Percentiles rank a stretch among this genome's conserved stretches.
Evolutionary conservation across 2,888 invertebrate genomes (phyloP).

Genomic region (Ochlodes sylvanus): DNA sequence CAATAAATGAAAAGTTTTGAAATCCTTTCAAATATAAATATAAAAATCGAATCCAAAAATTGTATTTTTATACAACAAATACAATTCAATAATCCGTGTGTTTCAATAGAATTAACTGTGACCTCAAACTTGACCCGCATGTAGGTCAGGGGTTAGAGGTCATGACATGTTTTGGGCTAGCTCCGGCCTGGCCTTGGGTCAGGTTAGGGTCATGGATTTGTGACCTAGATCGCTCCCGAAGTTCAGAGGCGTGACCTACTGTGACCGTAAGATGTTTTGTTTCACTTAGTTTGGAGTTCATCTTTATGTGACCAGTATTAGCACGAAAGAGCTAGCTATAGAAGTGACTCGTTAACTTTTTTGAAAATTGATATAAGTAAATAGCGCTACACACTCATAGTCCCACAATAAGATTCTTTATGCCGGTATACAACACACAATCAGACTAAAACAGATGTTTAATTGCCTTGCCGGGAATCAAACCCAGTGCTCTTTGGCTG

Average conservation of each 20-base stretch:
- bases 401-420: no score
- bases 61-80: slow-evolving; percentile 3
- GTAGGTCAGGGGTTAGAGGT: slow-evolving; percentile 60
- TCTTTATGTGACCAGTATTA: no score
- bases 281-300: not conserved
- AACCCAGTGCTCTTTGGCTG: no score
- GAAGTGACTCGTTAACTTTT: no score
- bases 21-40: not conserved
- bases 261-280: slow-evolving; percentile 8
- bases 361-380: no score
- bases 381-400: no score
- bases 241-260: slow-evolving; percentile 52
- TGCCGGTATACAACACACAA: no score
- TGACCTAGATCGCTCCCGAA: slow-evolving; percentile 31
- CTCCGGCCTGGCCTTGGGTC: slow-evolving; percentile 70
- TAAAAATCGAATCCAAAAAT: not conserved
- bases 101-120: slow-evolving; percentile 40
- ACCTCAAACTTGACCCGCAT: slow-evolving; percentile 66
- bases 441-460: no score
- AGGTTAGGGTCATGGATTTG: slow-evolving; percentile 48
- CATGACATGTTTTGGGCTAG: slow-evolving; percentile 67
- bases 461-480: no score
- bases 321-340: no score
- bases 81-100: no score
- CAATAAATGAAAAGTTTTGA: no score